Evolutionary conservation across 2,113 vertebrate genomes (phyloP).

Genomic region (Pyxicephalus adspersus): DNA sequence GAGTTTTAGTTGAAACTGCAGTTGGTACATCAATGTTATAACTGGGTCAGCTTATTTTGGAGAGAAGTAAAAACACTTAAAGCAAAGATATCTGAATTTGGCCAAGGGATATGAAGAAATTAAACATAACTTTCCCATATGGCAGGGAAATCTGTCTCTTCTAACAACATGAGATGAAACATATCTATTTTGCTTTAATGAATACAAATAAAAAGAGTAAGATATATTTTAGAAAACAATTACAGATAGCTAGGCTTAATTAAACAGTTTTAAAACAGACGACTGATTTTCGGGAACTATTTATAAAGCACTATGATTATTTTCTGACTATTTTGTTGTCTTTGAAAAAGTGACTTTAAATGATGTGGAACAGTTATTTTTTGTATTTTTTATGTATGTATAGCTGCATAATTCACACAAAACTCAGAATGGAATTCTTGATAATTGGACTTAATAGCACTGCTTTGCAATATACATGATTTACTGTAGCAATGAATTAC

Average conservation of each 20-base stretch:
- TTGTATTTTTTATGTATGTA: too few species aligned
- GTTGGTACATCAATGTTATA: slow-evolving; percentile 59
- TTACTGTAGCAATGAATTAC: slow-evolving; percentile 3
- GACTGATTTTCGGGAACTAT: background rate
- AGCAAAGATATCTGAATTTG: slow-evolving; percentile 66
- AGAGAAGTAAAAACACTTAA: slow-evolving; percentile 61
- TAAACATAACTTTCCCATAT: slow-evolving; percentile 59
- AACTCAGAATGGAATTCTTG: background rate
- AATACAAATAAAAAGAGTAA: background rate
- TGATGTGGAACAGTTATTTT: background rate
- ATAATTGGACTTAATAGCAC: slow-evolving; percentile 3
- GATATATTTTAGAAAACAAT: background rate
- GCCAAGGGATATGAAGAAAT: slow-evolving; percentile 58
- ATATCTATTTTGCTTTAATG: slow-evolving; percentile 19
- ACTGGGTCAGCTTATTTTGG: slow-evolving; percentile 67
- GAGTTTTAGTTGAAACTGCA: slow-evolving; percentile 65
- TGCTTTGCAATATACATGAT: background rate
- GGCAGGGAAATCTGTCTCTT: slow-evolving; percentile 55
- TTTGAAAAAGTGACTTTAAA: too few species aligned
- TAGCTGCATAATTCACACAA: background rate
- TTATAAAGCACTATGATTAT: background rate
- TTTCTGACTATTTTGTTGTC: background rate
- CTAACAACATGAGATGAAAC: background rate
- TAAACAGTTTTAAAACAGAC: background rate
- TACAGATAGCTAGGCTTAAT: background rate